phyloP scores from a whole-genome alignment of 2,113 vertebrate genomes.

The Aphelocoma coerulescens region DNA sequence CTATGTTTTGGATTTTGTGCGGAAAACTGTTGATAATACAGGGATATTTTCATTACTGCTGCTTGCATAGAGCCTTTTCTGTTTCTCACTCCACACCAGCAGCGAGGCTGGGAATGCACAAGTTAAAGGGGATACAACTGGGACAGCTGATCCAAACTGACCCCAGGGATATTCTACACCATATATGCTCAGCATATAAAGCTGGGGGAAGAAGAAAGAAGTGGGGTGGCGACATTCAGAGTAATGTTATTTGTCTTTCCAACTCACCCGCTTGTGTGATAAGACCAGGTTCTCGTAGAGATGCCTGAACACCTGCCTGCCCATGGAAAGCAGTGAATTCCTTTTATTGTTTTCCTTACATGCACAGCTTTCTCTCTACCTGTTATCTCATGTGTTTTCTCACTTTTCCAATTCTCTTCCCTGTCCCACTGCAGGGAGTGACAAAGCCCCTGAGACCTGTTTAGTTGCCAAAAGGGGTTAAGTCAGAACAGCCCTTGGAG shows the following conservation, averaged over 20 bases:
- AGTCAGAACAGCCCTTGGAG: background rate
- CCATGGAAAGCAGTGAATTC: background rate
- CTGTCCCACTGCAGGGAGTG: background rate
- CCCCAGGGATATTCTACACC: no score
- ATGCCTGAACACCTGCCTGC: background rate
- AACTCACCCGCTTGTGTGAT: background rate
- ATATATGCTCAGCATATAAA: background rate
- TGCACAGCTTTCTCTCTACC: background rate
- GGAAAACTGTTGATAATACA: background rate
- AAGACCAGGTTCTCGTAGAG: background rate
- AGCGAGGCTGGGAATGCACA: background rate
- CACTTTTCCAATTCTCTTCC: background rate
- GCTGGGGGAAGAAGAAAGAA: background rate
- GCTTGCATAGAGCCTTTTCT: background rate
- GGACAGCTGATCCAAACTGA: background rate
- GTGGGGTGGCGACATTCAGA: accelerated
- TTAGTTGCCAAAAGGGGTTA: background rate
- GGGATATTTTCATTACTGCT: background rate
- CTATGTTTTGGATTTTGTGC: background rate
- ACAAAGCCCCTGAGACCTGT: background rate
- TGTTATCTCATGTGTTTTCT: background rate
- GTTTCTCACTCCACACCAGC: background rate
- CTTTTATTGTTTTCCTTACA: background rate
- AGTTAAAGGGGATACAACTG: background rate
- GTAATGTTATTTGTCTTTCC: background rate